A percentile compares a stretch with the other conserved stretches of the same genome.
Evolutionary conservation across 2,888 invertebrate species (phyloP).

Genomic region (Polietes domitor): DNA sequence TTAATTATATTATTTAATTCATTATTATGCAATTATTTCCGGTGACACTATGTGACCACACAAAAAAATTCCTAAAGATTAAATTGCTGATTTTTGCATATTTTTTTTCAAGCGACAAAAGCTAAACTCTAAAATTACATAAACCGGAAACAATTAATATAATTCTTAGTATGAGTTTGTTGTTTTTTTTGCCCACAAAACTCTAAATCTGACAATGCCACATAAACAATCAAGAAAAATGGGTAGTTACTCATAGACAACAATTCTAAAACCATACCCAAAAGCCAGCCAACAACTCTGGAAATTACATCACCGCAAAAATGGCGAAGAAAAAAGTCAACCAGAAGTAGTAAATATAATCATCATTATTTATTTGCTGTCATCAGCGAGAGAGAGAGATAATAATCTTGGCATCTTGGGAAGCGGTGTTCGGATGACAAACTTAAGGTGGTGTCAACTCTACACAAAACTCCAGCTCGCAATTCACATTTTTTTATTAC

Average conservation of each 20-base stretch:
- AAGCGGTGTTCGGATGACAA: not conserved
- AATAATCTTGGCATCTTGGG: not conserved
- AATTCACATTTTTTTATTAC: constrained; percentile 14
- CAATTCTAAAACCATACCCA: not conserved
- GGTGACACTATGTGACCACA: too few species aligned
- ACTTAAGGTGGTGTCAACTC: constrained; percentile 15
- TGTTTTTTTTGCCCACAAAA: too few species aligned
- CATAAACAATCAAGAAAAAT: not conserved
- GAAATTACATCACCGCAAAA: constrained; percentile 28
- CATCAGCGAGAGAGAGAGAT: constrained; percentile 10
- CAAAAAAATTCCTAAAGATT: too few species aligned
- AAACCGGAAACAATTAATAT: constrained; percentile 19
- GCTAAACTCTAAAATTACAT: not conserved
- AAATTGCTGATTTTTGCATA: too few species aligned
- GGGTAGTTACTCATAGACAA: not conserved
- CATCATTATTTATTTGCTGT: constrained; percentile 32
- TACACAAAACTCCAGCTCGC: not conserved
- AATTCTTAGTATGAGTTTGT: constrained; percentile 1
- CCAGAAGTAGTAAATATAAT: constrained; percentile 20
- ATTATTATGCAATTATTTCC: too few species aligned
- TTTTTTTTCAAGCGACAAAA: not conserved
- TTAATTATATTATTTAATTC: too few species aligned
- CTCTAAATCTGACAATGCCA: not conserved
- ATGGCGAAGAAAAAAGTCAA: not conserved
- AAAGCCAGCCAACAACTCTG: not conserved